Evolutionary conservation across 2,888 invertebrate species (phyloP).

Genomic region (Polymixis flavicincta): DNA sequence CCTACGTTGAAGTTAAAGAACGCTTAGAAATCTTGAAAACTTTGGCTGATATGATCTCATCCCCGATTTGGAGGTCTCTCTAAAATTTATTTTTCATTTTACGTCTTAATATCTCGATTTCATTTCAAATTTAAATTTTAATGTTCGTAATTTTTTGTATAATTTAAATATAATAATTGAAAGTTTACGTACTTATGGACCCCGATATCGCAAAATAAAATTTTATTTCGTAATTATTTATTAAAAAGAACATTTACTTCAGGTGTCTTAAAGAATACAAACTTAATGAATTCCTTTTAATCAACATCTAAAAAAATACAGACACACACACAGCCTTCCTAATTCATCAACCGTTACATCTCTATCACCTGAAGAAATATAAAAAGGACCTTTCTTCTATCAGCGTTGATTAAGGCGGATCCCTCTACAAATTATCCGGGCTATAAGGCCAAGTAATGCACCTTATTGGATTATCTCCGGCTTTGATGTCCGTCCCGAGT

Average conservation of each 20-base stretch:
- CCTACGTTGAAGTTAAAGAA: too few species aligned
- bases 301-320: conserved; percentile 56
- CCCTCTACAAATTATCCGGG: conserved; percentile 82
- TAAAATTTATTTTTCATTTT: too few species aligned
- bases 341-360: conserved; percentile 78
- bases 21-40: too few species aligned
- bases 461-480: conserved; percentile 87
- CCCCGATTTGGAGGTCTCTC: too few species aligned
- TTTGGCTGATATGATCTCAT: too few species aligned
- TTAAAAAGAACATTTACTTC: not conserved
- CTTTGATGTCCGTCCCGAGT: conserved; percentile 85
- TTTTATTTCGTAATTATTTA: too few species aligned
- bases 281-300: conserved; percentile 58
- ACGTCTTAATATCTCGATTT: too few species aligned
- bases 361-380: conserved; percentile 81
- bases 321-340: conserved; percentile 63
- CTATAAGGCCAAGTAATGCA: conserved; percentile 81
- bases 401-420: conserved; percentile 83
- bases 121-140: too few species aligned
- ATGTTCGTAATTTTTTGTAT: too few species aligned
- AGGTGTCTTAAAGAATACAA: not conserved
- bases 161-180: too few species aligned
- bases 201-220: too few species aligned
- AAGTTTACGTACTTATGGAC: too few species aligned
- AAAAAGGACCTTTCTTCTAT: conserved; percentile 78